These are phyloP conservation scores for Hydropsyche tenuis DNA, from an alignment of 1,140 invertebrate genomes.

Conservation along the genomic window DNA sequence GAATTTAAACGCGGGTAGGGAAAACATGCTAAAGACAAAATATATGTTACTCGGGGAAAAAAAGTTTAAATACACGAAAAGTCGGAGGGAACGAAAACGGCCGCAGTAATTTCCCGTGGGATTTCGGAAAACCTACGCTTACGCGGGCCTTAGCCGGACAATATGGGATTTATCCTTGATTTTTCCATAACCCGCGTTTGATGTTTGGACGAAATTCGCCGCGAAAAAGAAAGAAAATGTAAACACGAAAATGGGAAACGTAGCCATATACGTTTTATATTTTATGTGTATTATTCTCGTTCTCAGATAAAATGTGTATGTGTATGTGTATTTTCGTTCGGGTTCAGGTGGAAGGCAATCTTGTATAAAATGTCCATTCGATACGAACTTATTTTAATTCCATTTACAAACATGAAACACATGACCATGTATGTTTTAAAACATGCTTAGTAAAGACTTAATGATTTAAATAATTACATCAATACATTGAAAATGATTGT, in stretches of 20 bases:
- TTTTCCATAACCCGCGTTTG: conserved; percentile 34
- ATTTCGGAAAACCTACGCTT: conserved; percentile 36
- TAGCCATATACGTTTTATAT: not conserved
- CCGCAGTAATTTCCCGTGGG: conserved; percentile 35
- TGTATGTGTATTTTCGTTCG: too few species aligned
- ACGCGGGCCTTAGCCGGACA: conserved; percentile 31
- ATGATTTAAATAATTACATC: too few species aligned
- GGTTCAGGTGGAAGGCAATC: too few species aligned
- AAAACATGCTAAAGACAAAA: conserved; percentile 31
- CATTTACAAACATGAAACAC: too few species aligned
- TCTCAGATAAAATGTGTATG: too few species aligned
- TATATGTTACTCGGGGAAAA: conserved; percentile 12
- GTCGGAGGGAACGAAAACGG: conserved; percentile 26
- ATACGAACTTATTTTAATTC: too few species aligned
- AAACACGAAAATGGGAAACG: not conserved
- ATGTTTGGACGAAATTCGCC: conserved; percentile 23
- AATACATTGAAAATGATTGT: too few species aligned
- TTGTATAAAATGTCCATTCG: too few species aligned
- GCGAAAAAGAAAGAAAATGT: conserved; percentile 11
- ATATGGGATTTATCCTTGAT: conserved; percentile 37
- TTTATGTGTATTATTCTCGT: not conserved
- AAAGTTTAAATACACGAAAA: conserved; percentile 36
- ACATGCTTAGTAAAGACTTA: too few species aligned
- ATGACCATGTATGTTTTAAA: too few species aligned
- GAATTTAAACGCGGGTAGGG: not conserved